Conservation (phyloP, 2,113 vertebrate species). For the Oreochromis spilurus region DNA sequence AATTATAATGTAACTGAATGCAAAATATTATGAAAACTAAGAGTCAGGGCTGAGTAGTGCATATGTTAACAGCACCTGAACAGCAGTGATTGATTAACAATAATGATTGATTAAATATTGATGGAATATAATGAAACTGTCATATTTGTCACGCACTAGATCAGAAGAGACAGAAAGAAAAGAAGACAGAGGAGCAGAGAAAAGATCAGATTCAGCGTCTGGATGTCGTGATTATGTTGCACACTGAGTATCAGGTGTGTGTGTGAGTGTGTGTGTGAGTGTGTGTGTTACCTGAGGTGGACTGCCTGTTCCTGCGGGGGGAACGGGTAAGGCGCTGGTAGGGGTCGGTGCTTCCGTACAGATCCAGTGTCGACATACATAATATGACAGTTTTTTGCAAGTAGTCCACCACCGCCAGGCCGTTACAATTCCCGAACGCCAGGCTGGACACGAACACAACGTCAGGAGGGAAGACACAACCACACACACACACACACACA, state of each 20-base stretch:
- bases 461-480: not conserved
- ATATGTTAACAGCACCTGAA: not conserved
- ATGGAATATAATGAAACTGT: not conserved
- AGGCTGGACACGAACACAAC: slow-evolving; percentile 71
- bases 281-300: slow-evolving; percentile 85
- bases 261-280: not conserved
- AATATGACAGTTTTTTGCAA: slow-evolving; percentile 90
- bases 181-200: not conserved
- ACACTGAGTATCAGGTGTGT: not conserved
- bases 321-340: slow-evolving; percentile 92
- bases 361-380: slow-evolving; percentile 88
- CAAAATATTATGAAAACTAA: not conserved
- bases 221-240: not conserved
- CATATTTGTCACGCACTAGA: not conserved
- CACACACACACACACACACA: rapidly evolving
- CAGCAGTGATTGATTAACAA: not conserved
- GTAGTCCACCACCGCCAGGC: slow-evolving; percentile 92
- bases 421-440: slow-evolving; percentile 93
- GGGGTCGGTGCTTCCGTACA: slow-evolving; percentile 87
- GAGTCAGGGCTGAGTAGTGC: not conserved
- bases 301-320: slow-evolving; percentile 92
- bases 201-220: not conserved
- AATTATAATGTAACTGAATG: not conserved
- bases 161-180: not conserved
- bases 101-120: not conserved